Percentiles rank a stretch among this genome's conserved stretches.
These are phyloP conservation scores for Drosophila kanekoi DNA, from an alignment of 2,888 invertebrate genomes.

Conservation along the genomic window DNA sequence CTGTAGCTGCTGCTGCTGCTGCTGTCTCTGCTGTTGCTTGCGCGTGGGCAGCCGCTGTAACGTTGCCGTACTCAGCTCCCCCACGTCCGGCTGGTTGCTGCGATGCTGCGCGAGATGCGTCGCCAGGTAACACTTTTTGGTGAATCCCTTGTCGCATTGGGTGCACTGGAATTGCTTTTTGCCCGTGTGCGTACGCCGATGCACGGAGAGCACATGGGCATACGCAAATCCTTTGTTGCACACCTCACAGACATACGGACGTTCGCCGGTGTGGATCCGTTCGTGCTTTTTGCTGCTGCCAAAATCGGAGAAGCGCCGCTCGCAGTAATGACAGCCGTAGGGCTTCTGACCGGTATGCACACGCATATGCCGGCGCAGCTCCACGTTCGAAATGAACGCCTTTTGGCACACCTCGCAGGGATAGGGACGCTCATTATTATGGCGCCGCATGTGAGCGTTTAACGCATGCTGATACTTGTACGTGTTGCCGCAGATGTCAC, in stretches of 20 bases:
- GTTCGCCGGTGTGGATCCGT: constrained; percentile 84
- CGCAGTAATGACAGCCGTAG: constrained; percentile 83
- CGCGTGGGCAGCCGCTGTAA: constrained; percentile 24
- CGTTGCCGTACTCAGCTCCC: background rate
- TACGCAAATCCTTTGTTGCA: constrained; percentile 84
- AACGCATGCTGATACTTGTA: constrained; percentile 85
- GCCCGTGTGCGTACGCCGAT: constrained; percentile 83
- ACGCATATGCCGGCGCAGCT: constrained; percentile 84
- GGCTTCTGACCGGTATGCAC: constrained; percentile 85
- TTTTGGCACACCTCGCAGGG: constrained; percentile 84
- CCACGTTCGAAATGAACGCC: constrained; percentile 84
- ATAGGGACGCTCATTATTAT: constrained; percentile 83
- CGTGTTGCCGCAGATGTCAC: constrained; percentile 84
- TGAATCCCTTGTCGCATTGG: constrained; percentile 83
- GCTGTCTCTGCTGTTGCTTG: constrained; percentile 28
- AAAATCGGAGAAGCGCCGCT: constrained; percentile 84
- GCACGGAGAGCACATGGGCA: constrained; percentile 83
- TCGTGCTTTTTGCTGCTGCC: constrained; percentile 85
- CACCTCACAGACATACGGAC: constrained; percentile 82
- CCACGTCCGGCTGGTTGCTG: background rate
- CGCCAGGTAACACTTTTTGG: constrained; percentile 82
- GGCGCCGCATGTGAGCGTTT: constrained; percentile 84
- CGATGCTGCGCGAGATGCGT: constrained; percentile 81
- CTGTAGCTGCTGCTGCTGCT: background rate
- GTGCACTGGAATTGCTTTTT: constrained; percentile 84